A percentile compares a stretch with the other conserved stretches of the same genome.
Conservation (phyloP, 2,888 invertebrate species). For the Dichetophora obliterata region DNA sequence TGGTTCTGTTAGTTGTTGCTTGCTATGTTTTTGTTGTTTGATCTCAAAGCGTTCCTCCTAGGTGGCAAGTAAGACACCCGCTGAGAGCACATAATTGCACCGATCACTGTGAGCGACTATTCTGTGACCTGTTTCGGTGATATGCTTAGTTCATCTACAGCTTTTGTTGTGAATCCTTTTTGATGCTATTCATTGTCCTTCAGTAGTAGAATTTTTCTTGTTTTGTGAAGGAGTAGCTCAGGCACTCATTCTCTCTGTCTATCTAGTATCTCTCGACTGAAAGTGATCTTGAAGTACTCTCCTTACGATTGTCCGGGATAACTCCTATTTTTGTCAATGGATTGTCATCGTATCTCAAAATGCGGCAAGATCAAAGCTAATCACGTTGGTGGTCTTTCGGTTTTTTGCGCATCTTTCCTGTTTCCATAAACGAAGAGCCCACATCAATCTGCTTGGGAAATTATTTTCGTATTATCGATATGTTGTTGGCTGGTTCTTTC, state of each 20-base stretch:
- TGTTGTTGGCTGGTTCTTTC: conserved; percentile 19
- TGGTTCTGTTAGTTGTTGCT: not conserved
- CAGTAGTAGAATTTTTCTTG: not conserved
- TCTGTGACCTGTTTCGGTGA: conserved; percentile 41
- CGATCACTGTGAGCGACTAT: conserved; percentile 10
- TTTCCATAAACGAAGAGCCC: conserved; percentile 36
- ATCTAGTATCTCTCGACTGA: not conserved
- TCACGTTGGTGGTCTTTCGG: conserved; percentile 39
- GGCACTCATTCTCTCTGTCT: conserved; percentile 8
- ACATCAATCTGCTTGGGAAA: conserved; percentile 48
- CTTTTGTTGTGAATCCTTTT: not conserved
- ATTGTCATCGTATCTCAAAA: conserved; percentile 44
- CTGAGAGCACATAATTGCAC: conserved; percentile 65
- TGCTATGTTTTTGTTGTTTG: not conserved
- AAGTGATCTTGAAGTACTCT: not conserved
- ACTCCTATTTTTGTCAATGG: conserved; percentile 50
- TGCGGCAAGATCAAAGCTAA: conserved; percentile 36
- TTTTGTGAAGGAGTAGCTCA: not conserved
- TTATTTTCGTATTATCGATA: conserved; percentile 66
- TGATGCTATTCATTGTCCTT: not conserved
- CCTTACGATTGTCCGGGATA: not conserved
- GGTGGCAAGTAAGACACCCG: conserved; percentile 66
- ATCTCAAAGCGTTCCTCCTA: conserved; percentile 50
- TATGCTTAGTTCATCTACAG: not conserved
- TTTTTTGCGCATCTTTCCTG: conserved; percentile 29